Percentiles rank a stretch among this genome's conserved stretches.
These are phyloP conservation scores for Brachyistius frenatus DNA, from an alignment of 2,113 vertebrate species.

Conservation along the genomic window DNA sequence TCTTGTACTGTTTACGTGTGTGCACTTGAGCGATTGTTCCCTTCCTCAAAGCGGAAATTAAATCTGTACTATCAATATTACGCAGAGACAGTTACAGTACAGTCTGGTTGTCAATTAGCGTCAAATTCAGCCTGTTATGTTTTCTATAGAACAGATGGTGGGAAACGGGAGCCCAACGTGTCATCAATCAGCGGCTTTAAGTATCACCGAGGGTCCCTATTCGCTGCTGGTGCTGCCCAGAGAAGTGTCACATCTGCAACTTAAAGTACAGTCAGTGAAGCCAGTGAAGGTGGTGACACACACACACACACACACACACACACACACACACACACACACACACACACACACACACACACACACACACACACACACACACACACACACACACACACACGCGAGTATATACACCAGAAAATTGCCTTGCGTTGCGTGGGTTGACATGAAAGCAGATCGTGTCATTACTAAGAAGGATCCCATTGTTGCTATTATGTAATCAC, in stretches of 20 bases:
- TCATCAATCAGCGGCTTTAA: slow-evolving; percentile 63
- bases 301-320: slow-evolving; percentile 7
- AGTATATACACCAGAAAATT: too few species aligned
- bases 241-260: slow-evolving; percentile 60
- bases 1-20: slow-evolving; percentile 22
- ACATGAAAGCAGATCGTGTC: slow-evolving; percentile 1
- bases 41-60: neutral
- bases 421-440: neutral
- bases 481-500: slow-evolving; percentile 32
- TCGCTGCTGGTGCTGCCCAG: slow-evolving; percentile 40
- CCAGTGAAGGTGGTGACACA: slow-evolving; percentile 41
- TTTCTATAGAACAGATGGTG: neutral
- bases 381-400: neutral
- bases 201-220: slow-evolving; percentile 30
- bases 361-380: neutral
- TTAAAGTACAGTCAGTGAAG: slow-evolving; percentile 44
- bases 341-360: neutral
- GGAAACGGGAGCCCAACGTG: slow-evolving; percentile 9
- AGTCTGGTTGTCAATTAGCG: neutral
- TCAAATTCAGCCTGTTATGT: slow-evolving; percentile 12
- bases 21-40: slow-evolving; percentile 10
- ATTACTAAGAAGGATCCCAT: slow-evolving; percentile 6
- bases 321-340: neutral
- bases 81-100: neutral
- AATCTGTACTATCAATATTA: slow-evolving; percentile 18